Conservation (phyloP, 2,113 vertebrate species). For the Penelope pileata region DNA sequence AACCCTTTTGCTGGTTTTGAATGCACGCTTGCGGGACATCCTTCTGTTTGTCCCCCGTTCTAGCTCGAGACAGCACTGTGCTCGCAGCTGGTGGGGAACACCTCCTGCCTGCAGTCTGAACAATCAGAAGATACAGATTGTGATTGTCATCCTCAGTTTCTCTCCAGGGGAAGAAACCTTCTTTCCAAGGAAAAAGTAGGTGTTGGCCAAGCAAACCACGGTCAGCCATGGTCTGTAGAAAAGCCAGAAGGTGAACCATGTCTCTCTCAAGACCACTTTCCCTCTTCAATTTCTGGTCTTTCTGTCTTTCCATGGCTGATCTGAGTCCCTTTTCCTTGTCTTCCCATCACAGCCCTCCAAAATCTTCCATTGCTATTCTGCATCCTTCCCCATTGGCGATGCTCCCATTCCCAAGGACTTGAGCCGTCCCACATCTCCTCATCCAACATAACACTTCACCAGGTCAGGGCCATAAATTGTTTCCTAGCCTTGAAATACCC, state of each 20-base stretch:
- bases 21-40: neutral
- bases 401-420: neutral
- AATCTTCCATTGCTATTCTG: neutral
- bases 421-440: neutral
- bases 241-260: neutral
- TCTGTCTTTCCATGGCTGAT: too few species aligned
- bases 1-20: neutral
- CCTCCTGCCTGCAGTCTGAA: neutral
- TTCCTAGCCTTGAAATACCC: neutral
- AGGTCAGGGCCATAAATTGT: neutral
- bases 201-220: neutral
- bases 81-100: neutral
- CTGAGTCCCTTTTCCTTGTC: neutral
- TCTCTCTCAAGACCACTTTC: neutral
- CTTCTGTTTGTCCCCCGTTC: accelerated
- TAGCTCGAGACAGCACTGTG: neutral
- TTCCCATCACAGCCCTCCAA: neutral
- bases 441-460: neutral
- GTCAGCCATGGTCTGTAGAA: neutral
- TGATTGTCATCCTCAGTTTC: neutral
- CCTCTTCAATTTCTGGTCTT: neutral
- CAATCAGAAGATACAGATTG: neutral
- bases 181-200: neutral
- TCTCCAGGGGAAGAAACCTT: neutral
- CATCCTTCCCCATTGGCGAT: neutral